Percentiles rank a stretch among this genome's conserved stretches.
phyloP scores from a whole-genome alignment of 1,140 invertebrate genomes.

The Agraylea sexmaculata region DNA sequence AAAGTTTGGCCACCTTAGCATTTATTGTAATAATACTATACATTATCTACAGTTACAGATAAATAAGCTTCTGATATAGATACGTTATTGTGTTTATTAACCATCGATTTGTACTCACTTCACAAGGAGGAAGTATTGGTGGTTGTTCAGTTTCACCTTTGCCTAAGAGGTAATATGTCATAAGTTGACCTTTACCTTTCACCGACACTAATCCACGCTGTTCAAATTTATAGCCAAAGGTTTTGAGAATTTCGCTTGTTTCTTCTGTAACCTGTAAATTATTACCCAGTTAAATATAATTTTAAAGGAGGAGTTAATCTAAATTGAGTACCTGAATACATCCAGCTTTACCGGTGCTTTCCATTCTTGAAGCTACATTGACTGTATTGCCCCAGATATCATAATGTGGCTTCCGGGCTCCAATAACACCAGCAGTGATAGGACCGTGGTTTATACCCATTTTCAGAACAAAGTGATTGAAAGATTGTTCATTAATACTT shows the following conservation, averaged over 20 bases:
- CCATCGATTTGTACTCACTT: no score
- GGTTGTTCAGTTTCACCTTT: constrained; percentile 32
- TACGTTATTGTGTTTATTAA: no score
- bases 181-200: constrained; percentile 89
- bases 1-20: no score
- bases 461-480: constrained; percentile 89
- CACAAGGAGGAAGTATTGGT: no score
- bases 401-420: constrained; percentile 88
- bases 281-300: neutral
- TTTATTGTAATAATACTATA: no score
- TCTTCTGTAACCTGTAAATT: constrained; percentile 75
- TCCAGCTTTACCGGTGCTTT: constrained; percentile 90
- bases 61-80: no score
- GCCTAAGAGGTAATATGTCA: constrained; percentile 87
- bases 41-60: no score
- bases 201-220: constrained; percentile 84
- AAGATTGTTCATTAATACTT: constrained; percentile 87
- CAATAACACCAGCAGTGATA: constrained; percentile 89
- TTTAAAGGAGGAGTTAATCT: neutral
- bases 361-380: constrained; percentile 92
- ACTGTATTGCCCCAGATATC: constrained; percentile 96
- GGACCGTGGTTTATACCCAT: constrained; percentile 95
- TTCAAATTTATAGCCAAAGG: constrained; percentile 83
- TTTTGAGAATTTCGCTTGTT: constrained; percentile 72
- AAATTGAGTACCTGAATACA: constrained; percentile 68